Evolutionary conservation across 2,113 vertebrate species (phyloP), one percentile per base, ranked within the genome.

Genomic region (Tupaia tana): DNA sequence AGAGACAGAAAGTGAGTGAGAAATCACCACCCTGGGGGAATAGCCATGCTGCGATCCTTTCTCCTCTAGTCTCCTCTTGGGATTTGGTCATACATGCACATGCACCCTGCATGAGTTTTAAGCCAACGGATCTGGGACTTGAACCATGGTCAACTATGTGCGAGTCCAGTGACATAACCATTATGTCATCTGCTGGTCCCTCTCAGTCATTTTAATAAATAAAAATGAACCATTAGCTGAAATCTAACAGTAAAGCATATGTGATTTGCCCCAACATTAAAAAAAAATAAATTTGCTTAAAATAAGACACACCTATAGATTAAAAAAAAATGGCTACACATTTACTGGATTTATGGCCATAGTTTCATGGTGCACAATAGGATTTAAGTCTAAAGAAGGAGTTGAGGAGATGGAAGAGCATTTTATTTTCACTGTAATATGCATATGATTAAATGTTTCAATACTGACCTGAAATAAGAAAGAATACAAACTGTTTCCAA

Each of bases 151-250:
- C 43, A 43, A 43, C 43, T 43, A 43, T 6, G 43, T 43, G 43
- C 43, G 43, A 43, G 43, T 6, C 43, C 43, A 43, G 43, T 43
- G 43, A 43, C 43, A 43, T 43, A 43, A 43, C 43, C 43, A 43
- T 43, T 43, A 43, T 43, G 43, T 43, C 43, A 43, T 43, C 43
- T 43, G 43, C 43, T 43, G 43, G 2, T 43, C 43, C 43, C 43
- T 43, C 56, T 64, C 86, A 67, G 19, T 90, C 63, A 89, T 75
- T 91, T 95, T 71, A 93, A 93, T 74, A 13, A 86, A 70, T 69
- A 43, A 90, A 69, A 91, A 25, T 58, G 58, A 15, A 56, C 9
- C 20, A 82, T 78, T 85, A 24, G 9, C 20, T 73, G 69, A 82
- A 69, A 82, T 24, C 13, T 82, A 34, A 78, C 8, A 87, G 31